phyloP scores from a whole-genome alignment of 2,113 vertebrate species.

The Microcebus jonahi region DNA sequence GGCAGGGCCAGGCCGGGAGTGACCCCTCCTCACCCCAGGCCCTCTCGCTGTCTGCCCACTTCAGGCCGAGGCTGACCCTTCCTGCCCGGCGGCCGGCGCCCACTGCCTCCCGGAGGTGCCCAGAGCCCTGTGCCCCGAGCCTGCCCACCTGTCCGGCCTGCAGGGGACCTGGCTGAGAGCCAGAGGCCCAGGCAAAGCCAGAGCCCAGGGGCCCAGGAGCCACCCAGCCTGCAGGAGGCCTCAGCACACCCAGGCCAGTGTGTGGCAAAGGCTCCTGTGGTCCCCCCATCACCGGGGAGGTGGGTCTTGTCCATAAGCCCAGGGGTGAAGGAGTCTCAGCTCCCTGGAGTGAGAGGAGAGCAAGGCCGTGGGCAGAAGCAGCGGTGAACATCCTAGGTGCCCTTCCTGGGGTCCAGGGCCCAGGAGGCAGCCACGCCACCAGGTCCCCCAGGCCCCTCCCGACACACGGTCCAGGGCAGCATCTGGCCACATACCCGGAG shows the following conservation, averaged over 20 bases:
- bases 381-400: background rate
- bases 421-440: background rate
- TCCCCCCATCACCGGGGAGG: background rate
- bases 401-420: background rate
- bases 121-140: conserved; percentile 84
- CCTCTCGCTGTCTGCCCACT: background rate
- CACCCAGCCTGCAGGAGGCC: conserved; percentile 61
- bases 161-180: conserved; percentile 76
- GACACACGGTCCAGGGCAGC: background rate
- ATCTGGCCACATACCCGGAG: too few relatives aligned
- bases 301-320: too few relatives aligned
- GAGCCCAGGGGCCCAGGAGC: conserved; percentile 71
- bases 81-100: conserved; percentile 83
- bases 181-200: conserved; percentile 63
- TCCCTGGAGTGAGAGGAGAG: rapidly evolving
- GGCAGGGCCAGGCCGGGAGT: background rate
- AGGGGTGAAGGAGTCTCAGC: background rate
- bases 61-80: background rate
- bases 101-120: conserved; percentile 93
- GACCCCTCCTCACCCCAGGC: rapidly evolving
- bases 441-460: background rate
- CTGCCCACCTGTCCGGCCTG: conserved; percentile 82
- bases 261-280: conserved; percentile 44
- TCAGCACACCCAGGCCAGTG: conserved; percentile 62
- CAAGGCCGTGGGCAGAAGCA: background rate